A percentile compares a stretch with the other conserved stretches of the same genome.
phyloP scores from a whole-genome alignment of 2,888 invertebrate species.

The Cancer borealis region DNA sequence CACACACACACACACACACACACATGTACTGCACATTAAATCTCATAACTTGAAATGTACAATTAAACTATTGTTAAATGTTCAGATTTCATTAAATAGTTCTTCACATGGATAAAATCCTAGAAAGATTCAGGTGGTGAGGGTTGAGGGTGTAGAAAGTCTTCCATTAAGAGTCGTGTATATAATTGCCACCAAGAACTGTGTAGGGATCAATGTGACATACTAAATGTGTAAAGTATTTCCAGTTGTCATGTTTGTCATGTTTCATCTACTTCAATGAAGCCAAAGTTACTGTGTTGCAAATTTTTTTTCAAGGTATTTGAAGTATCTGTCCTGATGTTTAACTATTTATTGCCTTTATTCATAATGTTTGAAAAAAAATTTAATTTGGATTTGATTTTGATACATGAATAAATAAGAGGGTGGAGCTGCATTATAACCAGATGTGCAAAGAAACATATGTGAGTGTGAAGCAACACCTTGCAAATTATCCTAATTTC shows the following conservation, averaged over 20 bases:
- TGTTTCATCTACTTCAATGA: not conserved
- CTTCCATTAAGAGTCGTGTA: conserved; percentile 11
- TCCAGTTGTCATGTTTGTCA: not conserved
- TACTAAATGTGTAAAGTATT: not conserved
- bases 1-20: not conserved
- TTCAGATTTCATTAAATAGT: conserved; percentile 1
- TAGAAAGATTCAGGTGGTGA: not conserved
- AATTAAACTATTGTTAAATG: not conserved
- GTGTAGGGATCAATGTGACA: not conserved
- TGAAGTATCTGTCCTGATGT: not conserved
- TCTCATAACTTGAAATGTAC: not conserved
- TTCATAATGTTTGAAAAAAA: not conserved
- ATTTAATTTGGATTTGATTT: no score
- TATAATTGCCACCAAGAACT: not conserved
- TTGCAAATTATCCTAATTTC: no score
- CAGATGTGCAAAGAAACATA: no score
- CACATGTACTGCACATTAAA: no score
- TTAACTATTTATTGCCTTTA: not conserved
- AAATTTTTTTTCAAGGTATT: not conserved
- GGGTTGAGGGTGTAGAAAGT: conserved; percentile 14
- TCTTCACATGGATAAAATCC: not conserved
- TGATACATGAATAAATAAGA: not conserved
- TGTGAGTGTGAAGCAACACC: no score
- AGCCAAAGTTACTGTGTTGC: not conserved
- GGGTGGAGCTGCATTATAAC: no score